Evolutionary conservation across 2,797 vertebrate species (phyloP).

Genomic region (Corythornis leucogaster): DNA sequence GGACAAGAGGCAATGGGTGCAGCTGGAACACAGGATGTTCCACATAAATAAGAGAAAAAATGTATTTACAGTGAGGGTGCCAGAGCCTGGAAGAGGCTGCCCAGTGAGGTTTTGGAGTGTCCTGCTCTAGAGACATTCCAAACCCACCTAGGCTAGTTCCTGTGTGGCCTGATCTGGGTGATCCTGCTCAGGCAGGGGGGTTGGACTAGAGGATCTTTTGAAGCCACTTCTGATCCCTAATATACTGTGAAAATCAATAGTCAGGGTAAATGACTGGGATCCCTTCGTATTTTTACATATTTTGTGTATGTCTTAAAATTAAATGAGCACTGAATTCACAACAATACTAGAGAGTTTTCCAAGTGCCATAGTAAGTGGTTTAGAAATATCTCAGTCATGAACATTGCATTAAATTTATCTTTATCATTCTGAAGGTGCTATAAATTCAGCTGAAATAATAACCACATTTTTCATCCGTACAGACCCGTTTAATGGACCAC

Average conservation of each 20-base stretch:
- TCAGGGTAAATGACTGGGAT: neutral
- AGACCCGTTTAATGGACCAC: neutral
- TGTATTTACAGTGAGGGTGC: too few relatives aligned
- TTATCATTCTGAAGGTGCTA: neutral
- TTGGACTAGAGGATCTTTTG: too few relatives aligned
- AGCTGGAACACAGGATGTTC: too few relatives aligned
- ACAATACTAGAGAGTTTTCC: neutral
- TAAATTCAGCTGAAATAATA: constrained; percentile 1
- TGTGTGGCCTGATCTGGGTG: too few relatives aligned
- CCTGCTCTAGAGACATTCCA: too few relatives aligned
- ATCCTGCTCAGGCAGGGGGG: too few relatives aligned
- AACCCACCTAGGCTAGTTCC: too few relatives aligned
- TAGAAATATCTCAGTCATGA: neutral
- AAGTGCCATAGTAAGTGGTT: neutral
- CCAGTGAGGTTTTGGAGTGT: too few relatives aligned
- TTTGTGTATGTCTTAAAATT: neutral
- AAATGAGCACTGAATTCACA: neutral
- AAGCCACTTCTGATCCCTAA: too few relatives aligned
- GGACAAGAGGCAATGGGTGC: too few relatives aligned
- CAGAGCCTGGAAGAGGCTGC: too few relatives aligned
- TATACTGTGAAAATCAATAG: neutral
- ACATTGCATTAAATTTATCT: neutral
- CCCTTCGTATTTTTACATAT: neutral
- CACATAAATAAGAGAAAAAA: too few relatives aligned
- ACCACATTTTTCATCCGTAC: neutral